Evolutionary conservation across 2,797 vertebrate genomes (phyloP).

Genomic region (Liparis tanakae): DNA sequence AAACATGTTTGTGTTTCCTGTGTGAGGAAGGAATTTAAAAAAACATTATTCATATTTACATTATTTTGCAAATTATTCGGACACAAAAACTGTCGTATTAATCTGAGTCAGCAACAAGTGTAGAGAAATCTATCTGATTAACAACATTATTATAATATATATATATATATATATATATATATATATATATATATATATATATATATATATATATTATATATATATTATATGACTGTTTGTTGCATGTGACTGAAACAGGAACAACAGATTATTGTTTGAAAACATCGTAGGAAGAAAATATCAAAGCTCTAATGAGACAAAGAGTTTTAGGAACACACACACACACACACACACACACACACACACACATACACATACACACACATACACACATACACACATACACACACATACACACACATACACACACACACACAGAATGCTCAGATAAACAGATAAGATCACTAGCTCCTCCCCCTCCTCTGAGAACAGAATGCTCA

Average conservation of each 20-base stretch:
- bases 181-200: neutral
- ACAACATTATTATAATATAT: neutral
- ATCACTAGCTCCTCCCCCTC: conserved; percentile 60
- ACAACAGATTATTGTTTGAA: conserved; percentile 76
- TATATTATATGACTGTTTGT: neutral
- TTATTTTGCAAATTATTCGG: neutral
- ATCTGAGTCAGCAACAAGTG: neutral
- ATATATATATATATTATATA: neutral
- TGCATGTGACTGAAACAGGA: conserved; percentile 70
- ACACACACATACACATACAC: conserved; percentile 1
- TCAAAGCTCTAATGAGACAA: conserved; percentile 72
- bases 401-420: conserved; percentile 49
- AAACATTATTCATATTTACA: neutral
- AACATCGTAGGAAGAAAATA: conserved; percentile 70
- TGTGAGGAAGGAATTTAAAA: neutral
- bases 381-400: conserved; percentile 21
- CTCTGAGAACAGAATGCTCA: conserved; percentile 55
- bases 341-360: conserved; percentile 45
- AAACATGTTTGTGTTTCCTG: conserved; percentile 13
- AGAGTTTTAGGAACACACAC: conserved; percentile 48
- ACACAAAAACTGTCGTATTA: neutral
- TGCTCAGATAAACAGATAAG: conserved; percentile 59
- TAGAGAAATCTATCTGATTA: neutral
- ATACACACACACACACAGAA: conserved; percentile 24
- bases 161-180: neutral